Evolutionary conservation across 2,797 vertebrate genomes (phyloP).

Genomic region (Chelonia mydas): DNA sequence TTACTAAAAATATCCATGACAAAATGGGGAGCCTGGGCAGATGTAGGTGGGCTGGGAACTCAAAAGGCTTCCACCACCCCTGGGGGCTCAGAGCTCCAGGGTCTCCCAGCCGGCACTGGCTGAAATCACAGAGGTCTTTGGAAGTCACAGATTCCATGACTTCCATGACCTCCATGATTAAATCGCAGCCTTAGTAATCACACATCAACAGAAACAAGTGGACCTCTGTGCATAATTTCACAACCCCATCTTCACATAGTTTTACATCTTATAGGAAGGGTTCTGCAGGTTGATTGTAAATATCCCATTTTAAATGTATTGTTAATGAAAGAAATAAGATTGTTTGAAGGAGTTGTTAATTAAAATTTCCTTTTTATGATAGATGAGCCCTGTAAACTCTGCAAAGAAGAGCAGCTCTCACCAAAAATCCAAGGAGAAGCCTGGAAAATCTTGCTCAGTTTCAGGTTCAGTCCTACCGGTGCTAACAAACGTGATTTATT

Average conservation of each 20-base stretch:
- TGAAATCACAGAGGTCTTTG: no score
- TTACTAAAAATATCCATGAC: no score
- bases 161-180: no score
- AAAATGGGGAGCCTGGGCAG: no score
- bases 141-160: no score
- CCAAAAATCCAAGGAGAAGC: not conserved
- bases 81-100: no score
- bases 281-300: not conserved
- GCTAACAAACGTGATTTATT: conserved; percentile 8
- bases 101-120: no score
- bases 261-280: not conserved
- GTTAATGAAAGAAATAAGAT: not conserved
- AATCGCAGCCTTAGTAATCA: not conserved
- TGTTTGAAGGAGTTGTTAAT: not conserved
- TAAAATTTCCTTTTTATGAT: not conserved
- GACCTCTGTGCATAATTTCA: not conserved
- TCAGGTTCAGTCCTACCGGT: not conserved
- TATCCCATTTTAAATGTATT: not conserved
- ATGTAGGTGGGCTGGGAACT: no score
- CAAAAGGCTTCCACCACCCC: no score
- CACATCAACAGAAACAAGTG: not conserved
- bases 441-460: not conserved
- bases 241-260: not conserved
- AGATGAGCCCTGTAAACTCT: not conserved
- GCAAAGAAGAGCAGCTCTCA: not conserved